phyloP scores from a whole-genome alignment of 2,888 invertebrate genomes.

The Congeria kusceri region DNA sequence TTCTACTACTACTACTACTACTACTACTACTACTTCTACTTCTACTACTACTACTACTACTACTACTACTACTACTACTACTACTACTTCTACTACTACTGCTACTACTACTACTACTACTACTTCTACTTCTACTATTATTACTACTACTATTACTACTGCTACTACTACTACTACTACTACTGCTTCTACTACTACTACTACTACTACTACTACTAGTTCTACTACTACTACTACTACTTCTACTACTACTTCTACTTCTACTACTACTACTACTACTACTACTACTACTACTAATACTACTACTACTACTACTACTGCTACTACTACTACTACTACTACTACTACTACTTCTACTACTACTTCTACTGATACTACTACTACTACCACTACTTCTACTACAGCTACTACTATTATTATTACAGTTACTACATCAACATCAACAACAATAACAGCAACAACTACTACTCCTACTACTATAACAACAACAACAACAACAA shows the following conservation, averaged over 20 bases:
- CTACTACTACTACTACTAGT: not conserved
- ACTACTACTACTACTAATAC: not conserved
- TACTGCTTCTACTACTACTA: not conserved
- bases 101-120: not conserved
- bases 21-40: constrained; percentile 11
- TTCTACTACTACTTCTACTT: not conserved
- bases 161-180: not conserved
- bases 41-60: constrained; percentile 11
- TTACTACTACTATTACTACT: not conserved
- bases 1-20: constrained; percentile 9
- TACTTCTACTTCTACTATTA: not conserved
- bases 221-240: not conserved
- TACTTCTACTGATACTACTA: not conserved
- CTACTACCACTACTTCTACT: not conserved
- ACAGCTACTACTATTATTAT: not conserved
- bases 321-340: not conserved
- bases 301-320: not conserved
- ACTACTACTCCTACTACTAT: too few species aligned
- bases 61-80: constrained; percentile 3
- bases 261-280: not conserved
- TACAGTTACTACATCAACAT: too few species aligned
- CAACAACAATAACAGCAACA: too few species aligned
- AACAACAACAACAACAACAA: too few species aligned
- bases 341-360: not conserved
- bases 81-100: not conserved